These are phyloP conservation scores for Oedothorax gibbosus DNA, from an alignment of 1,140 invertebrate genomes.

Conservation along the genomic window DNA sequence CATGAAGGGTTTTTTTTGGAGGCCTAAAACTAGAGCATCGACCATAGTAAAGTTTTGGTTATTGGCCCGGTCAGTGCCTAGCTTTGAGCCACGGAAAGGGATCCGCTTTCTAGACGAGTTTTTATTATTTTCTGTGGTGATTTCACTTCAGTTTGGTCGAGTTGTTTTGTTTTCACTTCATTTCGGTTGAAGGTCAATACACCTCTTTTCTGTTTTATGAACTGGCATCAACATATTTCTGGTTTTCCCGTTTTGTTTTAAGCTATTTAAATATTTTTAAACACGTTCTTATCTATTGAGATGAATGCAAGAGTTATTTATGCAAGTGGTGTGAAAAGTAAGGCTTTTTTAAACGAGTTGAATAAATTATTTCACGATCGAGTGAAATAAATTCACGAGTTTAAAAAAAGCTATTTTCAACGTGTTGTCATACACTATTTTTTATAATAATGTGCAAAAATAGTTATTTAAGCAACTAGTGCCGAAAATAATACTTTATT, in stretches of 20 bases:
- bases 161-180: conserved; percentile 2
- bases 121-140: not conserved
- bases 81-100: conserved; percentile 1
- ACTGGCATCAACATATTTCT: not conserved
- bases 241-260: not conserved
- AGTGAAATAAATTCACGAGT: too few species aligned
- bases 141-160: not conserved
- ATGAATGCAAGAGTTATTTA: too few species aligned
- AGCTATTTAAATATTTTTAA: not conserved
- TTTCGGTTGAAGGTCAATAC: conserved; percentile 37
- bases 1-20: not conserved
- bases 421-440: too few species aligned
- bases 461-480: too few species aligned
- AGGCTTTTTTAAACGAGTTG: too few species aligned
- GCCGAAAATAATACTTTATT: too few species aligned
- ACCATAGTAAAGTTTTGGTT: conserved; percentile 26
- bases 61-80: conserved; percentile 30
- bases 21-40: conserved; percentile 33
- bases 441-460: too few species aligned
- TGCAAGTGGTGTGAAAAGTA: too few species aligned
- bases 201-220: conserved; percentile 14
- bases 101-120: conserved; percentile 25
- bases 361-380: too few species aligned
- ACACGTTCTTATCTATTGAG: not conserved
- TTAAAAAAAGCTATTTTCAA: too few species aligned